Base-by-base conservation (phyloP, 2,797 vertebrate genomes). In the Martes flavigula region DNA sequence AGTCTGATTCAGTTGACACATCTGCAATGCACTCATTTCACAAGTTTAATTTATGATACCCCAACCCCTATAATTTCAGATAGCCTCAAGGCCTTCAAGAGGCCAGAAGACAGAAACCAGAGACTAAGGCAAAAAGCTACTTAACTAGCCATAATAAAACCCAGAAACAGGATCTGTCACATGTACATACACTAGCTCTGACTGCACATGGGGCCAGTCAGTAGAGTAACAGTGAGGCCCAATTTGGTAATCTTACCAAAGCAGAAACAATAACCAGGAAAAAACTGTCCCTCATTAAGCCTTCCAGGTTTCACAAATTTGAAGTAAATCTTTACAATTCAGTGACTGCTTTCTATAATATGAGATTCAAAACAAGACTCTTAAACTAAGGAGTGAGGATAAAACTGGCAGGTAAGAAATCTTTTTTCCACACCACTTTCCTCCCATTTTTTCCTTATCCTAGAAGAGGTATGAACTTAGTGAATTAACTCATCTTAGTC, bases 101-200 rank as follows among this genome's bases (percentile, higher is more conserved):
- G 54, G 54, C 66, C 78, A 78, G 17, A 87, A 90, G 89, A 92
- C n/a, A 94, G 90, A 97, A 95, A 93, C 77, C 93, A 95, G 92
- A 97, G 86, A 96, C 78, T 93, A 54, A 93, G 30, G 72, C 83
- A 91, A 96, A 94, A 93, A 66, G 25, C 78, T 77, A 93, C n/a
- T 97, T 93, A 95, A 66, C 51, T 60, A 96, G 58, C 54, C 62
- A 51, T 91, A 96, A 95, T 72, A 96, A 94, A 94, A 93, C 60
- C 60, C 95, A 96, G 96, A 97, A 79, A 94, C 54, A 89, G 54
- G 54, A 38, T 83, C 78, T 86, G 83, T 93, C 87, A 82, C 91
- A 87, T 58, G 84, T 58, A 91, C 51, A 86, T 73, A 73, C 43
- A 88, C 68, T 86, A 83, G 84, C 54, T 89, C 85, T 84, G 83